Base-by-base conservation (phyloP, 2,888 invertebrate genomes). In the Netelia inedita region DNA sequence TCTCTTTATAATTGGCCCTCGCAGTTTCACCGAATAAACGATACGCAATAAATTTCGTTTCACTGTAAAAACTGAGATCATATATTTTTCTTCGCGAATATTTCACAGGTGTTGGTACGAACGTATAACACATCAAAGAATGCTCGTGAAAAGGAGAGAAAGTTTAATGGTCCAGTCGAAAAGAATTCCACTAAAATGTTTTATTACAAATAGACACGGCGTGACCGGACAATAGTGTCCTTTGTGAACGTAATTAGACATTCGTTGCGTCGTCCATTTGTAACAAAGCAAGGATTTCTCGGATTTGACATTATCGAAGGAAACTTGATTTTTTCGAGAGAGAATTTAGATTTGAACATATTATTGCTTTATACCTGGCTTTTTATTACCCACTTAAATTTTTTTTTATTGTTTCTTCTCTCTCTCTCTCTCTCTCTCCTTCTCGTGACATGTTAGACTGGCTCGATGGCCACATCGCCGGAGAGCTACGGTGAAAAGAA, bases 111-210 rank as follows among this genome's bases (percentile, higher is more conserved):
- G 14, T 46, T 46, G 46, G 14, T 46, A 46, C 2, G 0, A 14
- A 10, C 11, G 8, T 46, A 28, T 23, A 68, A n/a, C 1, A 23
- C 46, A 21, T 68, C 68, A 50, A 68, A 23, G 19, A 14, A 23
- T 10, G 10, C 14, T 35, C 9, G 19, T 6, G 43, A 43, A 41
- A 8, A 9, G n/a, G 65, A 43, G 43, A 16, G 65, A 65, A 63
- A 5, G 19, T 72, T 66, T 41, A 28, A 35, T 19, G 65, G 65
- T 11, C 41, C 69, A 1, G 23, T 46, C 23, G 46, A 21, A 19
- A 59, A 28, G 68, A 46, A 19, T 69, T 74, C 73, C 63, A 46
- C 41, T 35, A 69, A 79, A 79, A 83, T 46, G 61, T 61, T 73
- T 68, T 68, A 19, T 71, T 19, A 10, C 14, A 65, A 66, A 35